These are phyloP conservation scores for Henricia sp. DNA, from an alignment of 53 echinoderm and acorn worm genomes.

Conservation along the genomic window DNA sequence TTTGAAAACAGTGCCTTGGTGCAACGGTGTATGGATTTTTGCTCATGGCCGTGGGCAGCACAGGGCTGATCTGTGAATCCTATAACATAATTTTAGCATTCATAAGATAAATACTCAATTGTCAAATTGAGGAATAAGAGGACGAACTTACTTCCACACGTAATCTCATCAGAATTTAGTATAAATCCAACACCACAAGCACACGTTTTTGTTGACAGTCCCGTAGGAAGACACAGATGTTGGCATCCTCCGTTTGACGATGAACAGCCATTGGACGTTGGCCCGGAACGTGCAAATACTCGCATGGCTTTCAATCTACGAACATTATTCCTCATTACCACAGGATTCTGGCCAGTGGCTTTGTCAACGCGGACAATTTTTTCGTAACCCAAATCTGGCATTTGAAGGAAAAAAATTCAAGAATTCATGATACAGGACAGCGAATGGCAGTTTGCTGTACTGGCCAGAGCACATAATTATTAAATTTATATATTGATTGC, in stretches of 20 bases:
- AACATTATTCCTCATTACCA: slow-evolving; percentile 26
- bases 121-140: no score
- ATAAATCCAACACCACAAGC: slow-evolving; percentile 66
- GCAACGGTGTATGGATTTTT: no score
- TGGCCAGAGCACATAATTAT: no score
- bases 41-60: no score
- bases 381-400: slow-evolving; percentile 45
- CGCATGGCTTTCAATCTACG: neutral
- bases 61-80: no score
- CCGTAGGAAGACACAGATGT: slow-evolving; percentile 71
- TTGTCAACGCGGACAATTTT: slow-evolving; percentile 65
- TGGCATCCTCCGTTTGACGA: slow-evolving; percentile 75
- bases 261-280: slow-evolving; percentile 54
- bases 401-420: neutral
- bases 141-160: slow-evolving; percentile 67
- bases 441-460: no score
- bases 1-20: no score
- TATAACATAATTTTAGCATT: no score
- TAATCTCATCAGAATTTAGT: slow-evolving; percentile 63
- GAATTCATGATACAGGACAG: no score
- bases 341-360: slow-evolving; percentile 45
- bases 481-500: no score
- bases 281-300: slow-evolving; percentile 41
- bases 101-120: no score
- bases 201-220: slow-evolving; percentile 54